phyloP scores from a whole-genome alignment of 2,797 vertebrate species.

The Pempheris klunzingeri region DNA sequence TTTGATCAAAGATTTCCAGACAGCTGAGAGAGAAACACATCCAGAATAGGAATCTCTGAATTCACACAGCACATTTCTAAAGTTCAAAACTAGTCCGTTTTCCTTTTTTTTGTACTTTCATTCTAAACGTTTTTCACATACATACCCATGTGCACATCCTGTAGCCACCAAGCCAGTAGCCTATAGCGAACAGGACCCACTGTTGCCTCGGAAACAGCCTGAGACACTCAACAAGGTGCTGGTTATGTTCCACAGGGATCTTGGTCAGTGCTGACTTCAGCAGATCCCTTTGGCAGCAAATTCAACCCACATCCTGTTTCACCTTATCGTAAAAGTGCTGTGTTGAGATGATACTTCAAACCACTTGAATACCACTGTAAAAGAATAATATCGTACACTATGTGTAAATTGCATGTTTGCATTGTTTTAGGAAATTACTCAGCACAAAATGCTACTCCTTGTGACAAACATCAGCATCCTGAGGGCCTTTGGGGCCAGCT shows the following conservation, averaged over 20 bases:
- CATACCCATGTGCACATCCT: background rate
- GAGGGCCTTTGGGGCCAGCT: conserved; percentile 24
- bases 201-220: conserved; percentile 36
- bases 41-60: background rate
- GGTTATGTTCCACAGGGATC: conserved; percentile 20
- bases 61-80: background rate
- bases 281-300: conserved; percentile 29
- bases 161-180: background rate
- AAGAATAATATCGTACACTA: background rate
- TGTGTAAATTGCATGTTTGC: background rate
- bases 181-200: background rate
- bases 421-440: conserved; percentile 21
- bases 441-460: conserved; percentile 8
- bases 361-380: conserved; percentile 1
- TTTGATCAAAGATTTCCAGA: conserved; percentile 3
- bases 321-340: conserved; percentile 16
- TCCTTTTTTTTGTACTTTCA: background rate
- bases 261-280: conserved; percentile 50
- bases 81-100: background rate
- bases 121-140: background rate
- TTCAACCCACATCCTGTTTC: conserved; percentile 38
- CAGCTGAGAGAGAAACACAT: background rate
- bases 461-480: conserved; percentile 12
- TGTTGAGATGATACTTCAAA: background rate
- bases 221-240: conserved; percentile 41